Percentiles rank a stretch among this genome's conserved stretches.
Conservation (phyloP, 2,797 vertebrate genomes). For the Sphenodon punctatus region DNA sequence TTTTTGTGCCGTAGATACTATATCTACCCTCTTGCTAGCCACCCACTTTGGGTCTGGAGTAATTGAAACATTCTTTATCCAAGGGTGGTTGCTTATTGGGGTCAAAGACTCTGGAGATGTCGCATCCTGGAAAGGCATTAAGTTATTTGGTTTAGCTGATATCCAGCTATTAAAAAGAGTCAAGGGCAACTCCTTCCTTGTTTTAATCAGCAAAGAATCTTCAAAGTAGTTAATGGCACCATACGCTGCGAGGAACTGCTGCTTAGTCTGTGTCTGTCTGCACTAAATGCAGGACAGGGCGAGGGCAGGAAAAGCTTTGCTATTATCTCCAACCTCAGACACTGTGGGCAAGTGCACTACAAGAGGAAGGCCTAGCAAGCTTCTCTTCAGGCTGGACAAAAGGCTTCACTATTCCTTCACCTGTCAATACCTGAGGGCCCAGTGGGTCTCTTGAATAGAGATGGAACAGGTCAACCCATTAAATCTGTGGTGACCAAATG, state of each 20-base stretch:
- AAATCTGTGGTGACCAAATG: no score
- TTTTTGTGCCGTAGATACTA: slow-evolving; percentile 39
- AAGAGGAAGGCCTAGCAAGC: no score
- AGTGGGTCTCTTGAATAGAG: no score
- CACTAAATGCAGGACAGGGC: background rate
- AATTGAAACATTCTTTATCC: slow-evolving; percentile 77
- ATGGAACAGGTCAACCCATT: no score
- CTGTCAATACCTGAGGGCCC: no score
- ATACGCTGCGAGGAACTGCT: background rate
- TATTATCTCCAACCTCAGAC: no score
- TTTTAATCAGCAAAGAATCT: slow-evolving; percentile 28
- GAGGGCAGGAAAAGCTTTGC: no score
- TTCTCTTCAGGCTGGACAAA: no score
- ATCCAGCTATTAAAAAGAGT: slow-evolving; percentile 30
- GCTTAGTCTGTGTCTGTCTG: no score
- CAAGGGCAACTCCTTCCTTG: slow-evolving; percentile 12
- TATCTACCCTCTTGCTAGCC: slow-evolving; percentile 50
- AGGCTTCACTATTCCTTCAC: no score
- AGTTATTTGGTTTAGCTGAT: slow-evolving; percentile 25
- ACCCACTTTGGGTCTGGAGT: slow-evolving; percentile 56
- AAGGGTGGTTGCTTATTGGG: slow-evolving; percentile 63
- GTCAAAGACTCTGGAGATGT: slow-evolving; percentile 63
- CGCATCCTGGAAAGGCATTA: slow-evolving; percentile 60
- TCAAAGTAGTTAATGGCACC: slow-evolving; percentile 4
- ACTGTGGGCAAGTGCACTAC: no score